These are phyloP conservation scores for Melikaiella ostensackeni DNA, from an alignment of 2,888 invertebrate species.

Conservation along the genomic window DNA sequence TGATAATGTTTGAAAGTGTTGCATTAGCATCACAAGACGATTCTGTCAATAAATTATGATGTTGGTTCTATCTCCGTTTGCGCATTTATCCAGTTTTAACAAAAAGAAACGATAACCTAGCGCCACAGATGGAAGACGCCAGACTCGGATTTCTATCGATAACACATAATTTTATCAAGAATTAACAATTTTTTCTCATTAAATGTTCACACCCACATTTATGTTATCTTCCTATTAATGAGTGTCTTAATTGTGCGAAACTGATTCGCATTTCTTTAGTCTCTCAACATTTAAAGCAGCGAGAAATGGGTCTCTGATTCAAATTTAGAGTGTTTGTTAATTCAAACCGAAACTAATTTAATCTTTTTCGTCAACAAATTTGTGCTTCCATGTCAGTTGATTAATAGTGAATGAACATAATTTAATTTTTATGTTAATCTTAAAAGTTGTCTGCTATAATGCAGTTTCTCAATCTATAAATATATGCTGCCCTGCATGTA, in stretches of 20 bases:
- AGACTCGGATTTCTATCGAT: not conserved
- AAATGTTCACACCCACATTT: not conserved
- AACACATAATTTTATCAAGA: not conserved
- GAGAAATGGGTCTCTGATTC: too few species aligned
- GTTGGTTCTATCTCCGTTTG: not conserved
- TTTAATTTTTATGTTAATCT: not conserved
- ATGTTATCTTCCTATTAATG: not conserved
- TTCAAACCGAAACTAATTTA: too few species aligned
- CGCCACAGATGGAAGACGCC: not conserved
- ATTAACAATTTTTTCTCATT: not conserved
- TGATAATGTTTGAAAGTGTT: not conserved
- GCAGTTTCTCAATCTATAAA: not conserved
- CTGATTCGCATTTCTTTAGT: not conserved
- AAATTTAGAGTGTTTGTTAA: too few species aligned
- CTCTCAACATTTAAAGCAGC: not conserved
- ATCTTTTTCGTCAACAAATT: not conserved
- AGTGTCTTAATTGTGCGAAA: not conserved
- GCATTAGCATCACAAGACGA: not conserved
- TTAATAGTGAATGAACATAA: not conserved
- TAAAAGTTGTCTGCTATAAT: not conserved
- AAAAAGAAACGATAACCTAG: slow-evolving; percentile 5
- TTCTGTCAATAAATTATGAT: slow-evolving; percentile 5
- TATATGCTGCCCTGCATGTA: not conserved
- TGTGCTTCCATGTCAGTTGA: not conserved
- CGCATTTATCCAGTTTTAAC: slow-evolving; percentile 7